Evolutionary conservation across 2,888 invertebrate genomes (phyloP), one percentile per base, ranked within the genome.

Genomic region (Alentia gelatinosa): DNA sequence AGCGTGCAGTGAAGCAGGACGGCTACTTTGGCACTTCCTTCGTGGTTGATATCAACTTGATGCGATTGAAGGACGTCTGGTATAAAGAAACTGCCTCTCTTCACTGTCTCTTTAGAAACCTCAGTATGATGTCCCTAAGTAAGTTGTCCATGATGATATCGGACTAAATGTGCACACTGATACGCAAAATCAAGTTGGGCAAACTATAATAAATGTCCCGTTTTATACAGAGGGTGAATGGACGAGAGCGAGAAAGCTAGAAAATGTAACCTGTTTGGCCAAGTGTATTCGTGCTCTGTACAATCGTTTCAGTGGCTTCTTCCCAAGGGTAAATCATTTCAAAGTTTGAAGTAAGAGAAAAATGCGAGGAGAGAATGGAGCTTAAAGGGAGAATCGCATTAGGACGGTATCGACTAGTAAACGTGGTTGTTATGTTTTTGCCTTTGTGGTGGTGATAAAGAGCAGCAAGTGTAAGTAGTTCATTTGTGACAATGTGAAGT

Each of bases 131-230:
- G 79, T 79, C 39, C 15, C 79, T 39, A 39, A 4, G 37, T 7
- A 79, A 79, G 79, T 7, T 9, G 79, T 39, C 39, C 79, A 79
- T 35, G 15, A 9, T n/a, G 30, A 86, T 86, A 86, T 86, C 50
- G 86, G 86, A 47, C 26, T 30, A 30, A 42, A 12, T 40, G 86
- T 86, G 86, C 86, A 86, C 86, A 86, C 86, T 47, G 50, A 86
- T 86, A 86, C 86, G 86, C 86, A 86, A 86, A 26, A 86, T 86
- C 79, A 79, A 79, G 79, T 79, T 79, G 79, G 79, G 39, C 79
- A 79, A 74, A 19, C 9, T 33, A 56, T 23, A 37, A 3, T 74
- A 74, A 33, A 12, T 35, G 5, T 5, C 39, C 39, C 79, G 30
- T 79, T 79, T 37, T 79, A 79, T 39, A 79, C 39, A 37, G 37